Evolutionary conservation across 2,113 vertebrate species (phyloP).

Genomic region (Rostratula benghalensis): DNA sequence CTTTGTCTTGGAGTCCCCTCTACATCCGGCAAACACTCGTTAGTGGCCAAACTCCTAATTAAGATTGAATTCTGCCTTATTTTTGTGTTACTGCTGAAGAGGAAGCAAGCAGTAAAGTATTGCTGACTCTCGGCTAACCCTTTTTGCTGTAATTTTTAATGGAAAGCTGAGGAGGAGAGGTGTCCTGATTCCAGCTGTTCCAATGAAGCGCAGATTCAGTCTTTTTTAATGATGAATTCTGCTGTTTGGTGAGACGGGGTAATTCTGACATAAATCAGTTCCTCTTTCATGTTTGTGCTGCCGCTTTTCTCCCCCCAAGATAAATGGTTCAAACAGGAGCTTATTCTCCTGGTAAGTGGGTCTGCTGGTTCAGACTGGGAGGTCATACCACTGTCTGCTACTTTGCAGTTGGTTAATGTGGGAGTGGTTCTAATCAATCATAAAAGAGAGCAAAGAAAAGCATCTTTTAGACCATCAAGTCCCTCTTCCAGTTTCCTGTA

Average conservation of each 20-base stretch:
- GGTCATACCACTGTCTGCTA: neutral
- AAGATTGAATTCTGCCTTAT: neutral
- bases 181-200: neutral
- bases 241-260: neutral
- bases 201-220: neutral
- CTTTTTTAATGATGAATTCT: constrained; percentile 36
- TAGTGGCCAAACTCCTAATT: neutral
- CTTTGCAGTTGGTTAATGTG: neutral
- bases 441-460: neutral
- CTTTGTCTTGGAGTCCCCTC: neutral
- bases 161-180: neutral
- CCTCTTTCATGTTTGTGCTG: neutral
- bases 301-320: constrained; percentile 3
- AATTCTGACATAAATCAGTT: constrained; percentile 55
- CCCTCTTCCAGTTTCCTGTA: neutral
- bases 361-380: constrained; percentile 31
- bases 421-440: constrained; percentile 28
- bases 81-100: neutral
- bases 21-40: neutral
- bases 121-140: neutral
- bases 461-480: neutral
- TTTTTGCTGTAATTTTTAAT: neutral
- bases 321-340: constrained; percentile 14
- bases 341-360: constrained; percentile 5
- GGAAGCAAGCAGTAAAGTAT: neutral